Percentiles rank a stretch among this genome's conserved stretches.
Conservation (phyloP, 1,140 invertebrate species). For the Aporrectodea caliginosa region DNA sequence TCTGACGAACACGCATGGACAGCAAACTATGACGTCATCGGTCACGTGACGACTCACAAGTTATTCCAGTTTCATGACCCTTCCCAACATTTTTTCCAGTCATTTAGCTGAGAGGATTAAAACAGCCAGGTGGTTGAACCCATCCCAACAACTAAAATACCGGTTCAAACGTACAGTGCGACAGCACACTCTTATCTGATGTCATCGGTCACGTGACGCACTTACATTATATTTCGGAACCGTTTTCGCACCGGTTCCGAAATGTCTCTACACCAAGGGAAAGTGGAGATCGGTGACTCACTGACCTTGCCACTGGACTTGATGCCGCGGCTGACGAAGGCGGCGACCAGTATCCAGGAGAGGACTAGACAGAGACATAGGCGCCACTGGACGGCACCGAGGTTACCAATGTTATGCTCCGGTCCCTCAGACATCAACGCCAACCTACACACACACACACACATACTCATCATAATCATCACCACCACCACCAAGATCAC, state of each 20-base stretch:
- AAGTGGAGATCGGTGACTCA: background rate
- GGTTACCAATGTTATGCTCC: slow-evolving; percentile 64
- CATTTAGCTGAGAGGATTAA: too few relatives aligned
- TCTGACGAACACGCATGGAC: too few relatives aligned
- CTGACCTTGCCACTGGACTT: slow-evolving; percentile 72
- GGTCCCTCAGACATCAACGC: background rate
- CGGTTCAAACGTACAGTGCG: too few relatives aligned
- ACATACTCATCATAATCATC: background rate
- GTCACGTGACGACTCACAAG: too few relatives aligned
- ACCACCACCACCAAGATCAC: background rate
- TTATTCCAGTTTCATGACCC: too few relatives aligned
- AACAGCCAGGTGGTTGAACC: too few relatives aligned
- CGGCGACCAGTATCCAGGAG: slow-evolving; percentile 72
- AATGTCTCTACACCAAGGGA: background rate
- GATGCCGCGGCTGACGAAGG: slow-evolving; percentile 74
- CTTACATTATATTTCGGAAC: background rate
- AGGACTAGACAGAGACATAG: slow-evolving; percentile 68
- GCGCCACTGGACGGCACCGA: slow-evolving; percentile 61
- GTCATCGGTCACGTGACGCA: too few relatives aligned
- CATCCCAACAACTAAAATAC: too few relatives aligned
- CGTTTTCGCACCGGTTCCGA: background rate
- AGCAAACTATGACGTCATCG: too few relatives aligned
- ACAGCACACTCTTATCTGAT: too few relatives aligned
- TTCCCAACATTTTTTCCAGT: too few relatives aligned
- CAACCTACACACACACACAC: background rate